Evolutionary conservation across 2,888 invertebrate species (phyloP).

Genomic region (Protodeltote pygarga): DNA sequence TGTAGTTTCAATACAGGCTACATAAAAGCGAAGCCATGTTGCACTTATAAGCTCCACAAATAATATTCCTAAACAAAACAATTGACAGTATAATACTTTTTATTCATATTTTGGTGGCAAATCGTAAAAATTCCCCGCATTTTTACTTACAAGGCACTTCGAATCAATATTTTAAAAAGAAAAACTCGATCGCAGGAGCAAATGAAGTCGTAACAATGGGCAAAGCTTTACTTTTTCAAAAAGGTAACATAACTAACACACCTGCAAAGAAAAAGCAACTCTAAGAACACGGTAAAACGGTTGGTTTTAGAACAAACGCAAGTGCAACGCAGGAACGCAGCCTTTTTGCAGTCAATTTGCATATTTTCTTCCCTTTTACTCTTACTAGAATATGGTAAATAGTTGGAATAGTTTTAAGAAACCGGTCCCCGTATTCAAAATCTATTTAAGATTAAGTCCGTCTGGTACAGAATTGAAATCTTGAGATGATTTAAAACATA

Average conservation of each 20-base stretch:
- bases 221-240: constrained; percentile 8
- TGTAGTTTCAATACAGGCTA: no score
- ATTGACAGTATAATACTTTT: constrained; percentile 49
- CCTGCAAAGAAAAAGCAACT: constrained; percentile 19
- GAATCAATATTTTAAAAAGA: constrained; percentile 82
- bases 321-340: constrained; percentile 33
- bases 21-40: constrained; percentile 32
- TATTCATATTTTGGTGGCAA: constrained; percentile 60
- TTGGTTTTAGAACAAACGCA: background rate
- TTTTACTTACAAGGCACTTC: constrained; percentile 78
- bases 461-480: constrained; percentile 13
- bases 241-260: constrained; percentile 49
- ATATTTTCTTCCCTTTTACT: constrained; percentile 70
- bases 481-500: constrained; percentile 1
- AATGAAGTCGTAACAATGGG: constrained; percentile 85
- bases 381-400: constrained; percentile 61
- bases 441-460: constrained; percentile 32
- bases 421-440: constrained; percentile 25
- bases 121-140: constrained; percentile 83
- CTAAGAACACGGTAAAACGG: background rate
- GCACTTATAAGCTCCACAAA: constrained; percentile 32
- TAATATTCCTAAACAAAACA: constrained; percentile 42
- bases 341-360: constrained; percentile 65
- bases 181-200: constrained; percentile 67
- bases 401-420: constrained; percentile 44